Base-by-base conservation (phyloP, 2,888 invertebrate species). In the Mellilla xanthometata region DNA sequence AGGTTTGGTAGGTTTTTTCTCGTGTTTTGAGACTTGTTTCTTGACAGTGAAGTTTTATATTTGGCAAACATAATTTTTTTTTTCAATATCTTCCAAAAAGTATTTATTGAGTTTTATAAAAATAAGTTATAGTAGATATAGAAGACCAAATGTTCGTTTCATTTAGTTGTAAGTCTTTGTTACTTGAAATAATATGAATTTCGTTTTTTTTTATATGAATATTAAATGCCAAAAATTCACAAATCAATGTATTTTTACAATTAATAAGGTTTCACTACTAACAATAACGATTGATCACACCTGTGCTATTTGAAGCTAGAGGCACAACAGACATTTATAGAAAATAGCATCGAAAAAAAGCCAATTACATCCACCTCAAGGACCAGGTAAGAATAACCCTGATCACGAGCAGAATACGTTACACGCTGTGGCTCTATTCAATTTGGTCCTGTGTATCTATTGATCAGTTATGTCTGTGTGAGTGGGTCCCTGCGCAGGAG, bases 341-440 rank as follows among this genome's bases (percentile, higher is more conserved):
- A 65, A 19, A 70, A 67, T 63, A 62, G 60, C 64, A 64, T 69
- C 60, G 59, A 78, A 81, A 76, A 55, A 79, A 80, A 73, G 60
- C 61, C 77, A 78, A 79, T 76, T 74, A 76, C 65, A 67, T 61
- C 57, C 64, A 60, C 63, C 55, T 55, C 55, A 59, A 60, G 51
- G 44, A 60, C 65, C 85, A 86, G 82, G 82, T 83, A 82, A 73
- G 64, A 73, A 76, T 73, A 72, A 66, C 72, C 72, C 62, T 60
- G 53, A 47, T 45, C 57, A 56, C 44, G 51, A 8, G 52, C 32
- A 54, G 71, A 69, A 62, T 69, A 69, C 58, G 65, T 68, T 43
- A 38, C 43, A 54, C 56, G 55, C 62, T 66, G 67, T 65, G 65
- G 54, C n/a, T 62, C 67, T 56, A 51, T 61, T 61, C 52, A 60